Conservation (phyloP, 2,797 vertebrate genomes). For the Tapera naevia region DNA sequence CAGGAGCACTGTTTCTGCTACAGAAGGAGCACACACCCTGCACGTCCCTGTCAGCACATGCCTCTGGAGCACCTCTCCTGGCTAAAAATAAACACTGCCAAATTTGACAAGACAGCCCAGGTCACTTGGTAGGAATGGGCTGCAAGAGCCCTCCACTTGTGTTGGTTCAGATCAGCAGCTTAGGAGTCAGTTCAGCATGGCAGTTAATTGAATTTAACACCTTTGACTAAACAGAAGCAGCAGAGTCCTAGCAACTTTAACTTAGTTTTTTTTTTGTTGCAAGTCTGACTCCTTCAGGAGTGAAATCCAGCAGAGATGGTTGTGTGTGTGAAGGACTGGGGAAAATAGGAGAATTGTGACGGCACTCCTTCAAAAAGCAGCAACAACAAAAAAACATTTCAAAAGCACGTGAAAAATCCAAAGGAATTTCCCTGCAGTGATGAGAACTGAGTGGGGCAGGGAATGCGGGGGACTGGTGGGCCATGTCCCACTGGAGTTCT, state of each 20-base stretch:
- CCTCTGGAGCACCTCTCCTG: slow-evolving; percentile 83
- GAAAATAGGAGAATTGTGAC: background rate
- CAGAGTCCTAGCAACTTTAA: background rate
- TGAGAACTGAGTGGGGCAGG: background rate
- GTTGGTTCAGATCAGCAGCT: background rate
- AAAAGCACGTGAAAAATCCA: background rate
- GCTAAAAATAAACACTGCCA: slow-evolving; percentile 91
- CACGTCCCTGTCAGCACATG: slow-evolving; percentile 82
- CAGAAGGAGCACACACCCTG: slow-evolving; percentile 34
- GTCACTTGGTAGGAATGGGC: slow-evolving; percentile 51
- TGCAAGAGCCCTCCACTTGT: background rate
- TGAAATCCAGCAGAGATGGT: background rate
- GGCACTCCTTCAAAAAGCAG: background rate
- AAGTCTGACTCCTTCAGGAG: background rate
- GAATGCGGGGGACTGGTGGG: background rate
- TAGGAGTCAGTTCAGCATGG: background rate
- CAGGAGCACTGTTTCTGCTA: slow-evolving; percentile 50
- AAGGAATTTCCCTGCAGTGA: background rate
- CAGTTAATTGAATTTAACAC: background rate
- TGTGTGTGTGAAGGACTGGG: background rate
- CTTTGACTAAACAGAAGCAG: background rate
- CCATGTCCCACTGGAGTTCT: fast-evolving
- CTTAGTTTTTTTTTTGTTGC: background rate
- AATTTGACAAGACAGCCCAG: slow-evolving; percentile 66
- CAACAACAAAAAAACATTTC: background rate